Base-by-base conservation (phyloP, 2,797 vertebrate species). In the Taenioides sp. region DNA sequence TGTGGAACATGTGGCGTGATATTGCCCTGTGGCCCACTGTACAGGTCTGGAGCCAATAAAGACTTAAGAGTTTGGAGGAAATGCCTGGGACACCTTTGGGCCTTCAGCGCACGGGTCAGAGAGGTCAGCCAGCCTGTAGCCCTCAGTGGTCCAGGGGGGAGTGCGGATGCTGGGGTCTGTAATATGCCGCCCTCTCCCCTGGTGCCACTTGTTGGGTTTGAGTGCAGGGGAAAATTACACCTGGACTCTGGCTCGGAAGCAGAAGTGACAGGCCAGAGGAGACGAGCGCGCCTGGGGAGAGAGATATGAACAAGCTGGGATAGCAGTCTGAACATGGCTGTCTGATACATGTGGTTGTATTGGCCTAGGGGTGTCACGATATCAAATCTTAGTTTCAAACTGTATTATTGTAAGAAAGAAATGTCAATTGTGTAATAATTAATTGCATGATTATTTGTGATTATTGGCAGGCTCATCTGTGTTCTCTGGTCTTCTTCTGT, bases 151-250 rank as follows among this genome's bases (percentile, higher is more conserved):
- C 87, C 91, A 80, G 34, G 83, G 28, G 84, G 81, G 88, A 95
- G 91, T 93, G 90, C 90, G 93, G 91, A 83, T 90, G 86, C 90
- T 93, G 95, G 93, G 95, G 95, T 93, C 93, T 93, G 91, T 94
- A 94, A 95, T 95, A 94, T 95, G 88, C 86, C 93, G 76, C 88
- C 87, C 87, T 85, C 86, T 95, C 94, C 92, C 80, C 47, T 80
- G 94, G 88, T 88, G 83, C 90, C 90, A 91, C 90, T 91, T 91
- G 89, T 92, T 95, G 90, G 89, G 87, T 91, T 94, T 93, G 89
- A 93, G 87, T 92, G 87, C 80, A 74, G 87, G 77, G 81, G 87
- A 94, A 62, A 93, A 93, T 93, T 89, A 90, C 88, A 88, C 83
- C 83, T 85, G 87, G 84, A 83, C 81, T 83, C 77, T 43, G 73